Evolutionary conservation across 2,797 vertebrate species (phyloP).

Genomic region (Eulemur coronatus): DNA sequence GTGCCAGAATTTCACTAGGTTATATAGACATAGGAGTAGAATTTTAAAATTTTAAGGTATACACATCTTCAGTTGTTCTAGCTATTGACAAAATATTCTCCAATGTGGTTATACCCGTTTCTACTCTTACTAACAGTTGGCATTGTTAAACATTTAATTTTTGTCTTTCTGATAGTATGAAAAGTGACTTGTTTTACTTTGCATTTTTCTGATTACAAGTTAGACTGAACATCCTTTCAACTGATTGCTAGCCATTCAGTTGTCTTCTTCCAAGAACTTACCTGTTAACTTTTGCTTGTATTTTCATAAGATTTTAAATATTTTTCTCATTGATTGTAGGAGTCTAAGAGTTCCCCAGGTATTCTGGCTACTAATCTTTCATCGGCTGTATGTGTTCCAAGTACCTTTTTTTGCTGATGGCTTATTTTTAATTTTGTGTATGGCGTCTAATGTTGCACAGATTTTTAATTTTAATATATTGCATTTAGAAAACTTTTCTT

Average conservation of each 20-base stretch:
- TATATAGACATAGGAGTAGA: background rate
- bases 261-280: slow-evolving; percentile 1
- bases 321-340: background rate
- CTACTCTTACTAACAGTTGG: background rate
- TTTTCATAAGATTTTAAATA: background rate
- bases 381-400: background rate
- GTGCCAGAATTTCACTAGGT: background rate
- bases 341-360: background rate
- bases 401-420: background rate
- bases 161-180: slow-evolving; percentile 14
- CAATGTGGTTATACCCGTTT: background rate
- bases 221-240: background rate
- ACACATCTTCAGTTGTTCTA: background rate
- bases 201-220: background rate
- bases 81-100: background rate
- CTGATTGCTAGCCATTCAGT: background rate
- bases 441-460: background rate
- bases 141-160: background rate
- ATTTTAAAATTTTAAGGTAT: background rate
- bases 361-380: background rate
- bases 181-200: background rate
- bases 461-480: background rate
- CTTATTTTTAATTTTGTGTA: background rate
- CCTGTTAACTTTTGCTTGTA: background rate
- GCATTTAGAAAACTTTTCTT: background rate